Conservation (phyloP, 2,888 invertebrate species). For the Drosophila nr. fundita region DNA sequence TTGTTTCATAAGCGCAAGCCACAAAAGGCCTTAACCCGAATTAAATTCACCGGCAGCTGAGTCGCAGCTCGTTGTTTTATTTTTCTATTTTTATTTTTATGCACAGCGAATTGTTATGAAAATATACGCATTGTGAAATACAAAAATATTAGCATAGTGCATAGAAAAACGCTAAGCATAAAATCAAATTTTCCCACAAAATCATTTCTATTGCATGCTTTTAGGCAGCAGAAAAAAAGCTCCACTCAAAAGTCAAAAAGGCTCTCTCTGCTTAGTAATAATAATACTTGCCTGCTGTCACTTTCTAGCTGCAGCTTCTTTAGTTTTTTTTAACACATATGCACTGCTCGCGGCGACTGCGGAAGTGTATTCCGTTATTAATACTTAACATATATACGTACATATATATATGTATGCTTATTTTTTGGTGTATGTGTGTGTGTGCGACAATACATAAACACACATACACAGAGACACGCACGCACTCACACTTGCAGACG, state of each 20-base stretch:
- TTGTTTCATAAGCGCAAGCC: slow-evolving; percentile 38
- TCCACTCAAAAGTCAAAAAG: slow-evolving; percentile 9
- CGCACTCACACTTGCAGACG: slow-evolving; percentile 15
- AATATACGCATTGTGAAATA: slow-evolving; percentile 44
- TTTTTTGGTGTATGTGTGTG: slow-evolving; percentile 1
- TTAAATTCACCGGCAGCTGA: slow-evolving; percentile 52
- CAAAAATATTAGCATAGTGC: slow-evolving; percentile 43
- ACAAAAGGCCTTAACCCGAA: slow-evolving; percentile 70
- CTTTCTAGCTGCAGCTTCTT: slow-evolving; percentile 36
- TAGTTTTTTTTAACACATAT: slow-evolving; percentile 17
- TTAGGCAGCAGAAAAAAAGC: slow-evolving; percentile 4
- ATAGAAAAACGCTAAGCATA: slow-evolving; percentile 29
- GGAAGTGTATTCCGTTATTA: slow-evolving; percentile 72
- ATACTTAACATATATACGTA: background rate
- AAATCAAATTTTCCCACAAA: slow-evolving; percentile 6
- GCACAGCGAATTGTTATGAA: slow-evolving; percentile 63
- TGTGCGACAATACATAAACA: slow-evolving; percentile 19
- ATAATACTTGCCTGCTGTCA: slow-evolving; percentile 50
- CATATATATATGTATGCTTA: background rate
- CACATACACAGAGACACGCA: slow-evolving; percentile 26
- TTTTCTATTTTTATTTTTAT: slow-evolving; percentile 70
- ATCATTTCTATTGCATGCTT: slow-evolving; percentile 40
- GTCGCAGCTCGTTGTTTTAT: slow-evolving; percentile 10
- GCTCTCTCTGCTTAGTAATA: background rate
- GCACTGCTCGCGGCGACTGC: slow-evolving; percentile 31